phyloP scores from a whole-genome alignment of 2,888 invertebrate species.

The Tipula lateralis region DNA sequence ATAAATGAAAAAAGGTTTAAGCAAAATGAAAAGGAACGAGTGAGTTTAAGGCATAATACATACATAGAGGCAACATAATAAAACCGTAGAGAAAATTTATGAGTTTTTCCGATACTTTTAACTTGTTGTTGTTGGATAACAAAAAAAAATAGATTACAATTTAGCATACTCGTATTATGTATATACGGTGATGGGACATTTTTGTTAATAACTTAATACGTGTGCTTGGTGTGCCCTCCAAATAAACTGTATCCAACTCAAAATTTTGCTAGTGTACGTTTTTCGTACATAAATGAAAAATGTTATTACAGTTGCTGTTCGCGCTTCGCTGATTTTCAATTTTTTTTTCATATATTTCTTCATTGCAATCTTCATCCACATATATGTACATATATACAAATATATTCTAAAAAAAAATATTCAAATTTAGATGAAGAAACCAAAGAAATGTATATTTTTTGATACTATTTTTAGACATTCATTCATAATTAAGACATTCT shows the following conservation, averaged over 20 bases:
- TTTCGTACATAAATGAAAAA: background rate
- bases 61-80: background rate
- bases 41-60: too few relatives aligned
- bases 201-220: background rate
- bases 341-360: background rate
- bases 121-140: background rate
- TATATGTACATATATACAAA: background rate
- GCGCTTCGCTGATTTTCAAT: background rate
- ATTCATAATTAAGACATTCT: slow-evolving; percentile 19
- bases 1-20: background rate
- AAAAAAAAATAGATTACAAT: background rate
- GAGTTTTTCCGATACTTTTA: background rate
- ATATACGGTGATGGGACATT: background rate
- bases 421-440: background rate
- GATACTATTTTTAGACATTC: background rate
- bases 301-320: background rate
- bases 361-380: background rate
- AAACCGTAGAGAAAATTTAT: background rate
- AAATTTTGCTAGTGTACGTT: background rate
- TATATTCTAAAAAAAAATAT: background rate
- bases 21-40: background rate
- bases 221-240: background rate
- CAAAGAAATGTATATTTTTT: background rate
- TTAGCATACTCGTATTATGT: background rate
- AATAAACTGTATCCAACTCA: background rate